Evolutionary conservation across 2,797 vertebrate genomes (phyloP).

Genomic region (Neosilurus mollespiculum): DNA sequence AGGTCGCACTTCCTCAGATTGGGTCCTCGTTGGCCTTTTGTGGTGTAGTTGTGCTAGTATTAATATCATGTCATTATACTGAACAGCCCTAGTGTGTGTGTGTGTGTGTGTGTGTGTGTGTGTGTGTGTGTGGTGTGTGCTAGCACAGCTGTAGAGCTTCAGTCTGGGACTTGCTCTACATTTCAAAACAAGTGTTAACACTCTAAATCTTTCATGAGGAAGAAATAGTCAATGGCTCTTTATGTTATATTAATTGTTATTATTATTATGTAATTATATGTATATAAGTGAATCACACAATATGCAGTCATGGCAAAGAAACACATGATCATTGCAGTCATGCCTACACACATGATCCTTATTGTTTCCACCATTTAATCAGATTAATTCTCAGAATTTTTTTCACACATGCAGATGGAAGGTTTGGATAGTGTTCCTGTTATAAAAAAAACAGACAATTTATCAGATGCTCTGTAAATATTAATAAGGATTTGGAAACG

Average conservation of each 20-base stretch:
- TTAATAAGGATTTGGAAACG: no score
- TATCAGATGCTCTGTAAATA: neutral
- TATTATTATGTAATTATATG: neutral
- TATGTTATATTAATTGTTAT: no score
- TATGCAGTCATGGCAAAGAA: neutral
- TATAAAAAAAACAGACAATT: neutral
- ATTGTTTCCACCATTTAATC: neutral
- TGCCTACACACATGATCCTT: neutral
- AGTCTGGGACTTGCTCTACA: neutral
- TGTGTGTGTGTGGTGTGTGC: neutral
- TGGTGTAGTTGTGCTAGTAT: neutral
- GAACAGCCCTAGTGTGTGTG: neutral
- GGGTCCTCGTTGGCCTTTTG: neutral
- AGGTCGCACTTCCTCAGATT: neutral
- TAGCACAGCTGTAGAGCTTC: neutral
- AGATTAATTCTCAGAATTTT: neutral
- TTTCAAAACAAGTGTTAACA: neutral
- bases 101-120: neutral
- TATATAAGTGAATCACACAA: neutral
- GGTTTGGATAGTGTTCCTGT: neutral
- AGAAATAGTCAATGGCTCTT: no score
- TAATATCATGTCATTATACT: neutral
- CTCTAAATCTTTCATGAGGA: neutral
- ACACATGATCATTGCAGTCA: neutral
- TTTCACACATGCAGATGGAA: neutral